phyloP scores from a whole-genome alignment of 1,140 invertebrate species.

The Drosophila baimaii region DNA sequence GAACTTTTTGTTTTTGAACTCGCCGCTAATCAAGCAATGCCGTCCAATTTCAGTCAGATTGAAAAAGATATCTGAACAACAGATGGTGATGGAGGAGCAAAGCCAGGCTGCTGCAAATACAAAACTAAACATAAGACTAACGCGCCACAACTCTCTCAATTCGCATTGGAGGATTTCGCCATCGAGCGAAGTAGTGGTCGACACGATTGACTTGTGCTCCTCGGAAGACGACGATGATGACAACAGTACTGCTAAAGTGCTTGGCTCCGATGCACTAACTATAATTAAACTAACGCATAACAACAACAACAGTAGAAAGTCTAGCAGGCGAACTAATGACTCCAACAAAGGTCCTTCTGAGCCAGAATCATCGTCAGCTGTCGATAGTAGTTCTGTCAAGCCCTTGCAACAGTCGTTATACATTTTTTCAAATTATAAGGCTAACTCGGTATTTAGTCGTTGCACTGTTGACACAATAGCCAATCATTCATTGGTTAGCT shows the following conservation, averaged over 20 bases:
- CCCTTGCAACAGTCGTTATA: conserved; percentile 78
- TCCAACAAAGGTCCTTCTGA: conserved; percentile 22
- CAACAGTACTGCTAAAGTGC: conserved; percentile 23
- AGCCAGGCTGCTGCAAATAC: conserved; percentile 62
- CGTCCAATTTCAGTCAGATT: conserved; percentile 85
- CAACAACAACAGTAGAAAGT: conserved; percentile 23
- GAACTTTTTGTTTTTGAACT: conserved; percentile 78
- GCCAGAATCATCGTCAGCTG: conserved; percentile 17
- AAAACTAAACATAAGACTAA: conserved; percentile 81
- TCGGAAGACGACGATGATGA: conserved; percentile 86
- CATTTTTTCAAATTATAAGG: conserved; percentile 81
- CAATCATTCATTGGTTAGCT: conserved; percentile 49
- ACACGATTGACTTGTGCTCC: conserved; percentile 86
- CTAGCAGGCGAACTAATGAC: conserved; percentile 19
- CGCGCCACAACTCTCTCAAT: conserved; percentile 71
- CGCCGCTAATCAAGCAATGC: conserved; percentile 80
- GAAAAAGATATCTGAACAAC: conserved; percentile 78
- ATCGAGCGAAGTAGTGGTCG: conserved; percentile 79
- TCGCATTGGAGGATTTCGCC: conserved; percentile 82
- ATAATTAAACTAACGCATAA: conserved; percentile 53
- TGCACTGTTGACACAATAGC: conserved; percentile 51
- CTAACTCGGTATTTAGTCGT: conserved; percentile 66
- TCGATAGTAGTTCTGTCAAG: conserved; percentile 55
- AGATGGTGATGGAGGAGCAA: conserved; percentile 82
- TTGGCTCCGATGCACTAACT: conserved; percentile 38